Evolutionary conservation across 2,888 invertebrate genomes (phyloP).

Genomic region (Sepioteuthis lessoniana): DNA sequence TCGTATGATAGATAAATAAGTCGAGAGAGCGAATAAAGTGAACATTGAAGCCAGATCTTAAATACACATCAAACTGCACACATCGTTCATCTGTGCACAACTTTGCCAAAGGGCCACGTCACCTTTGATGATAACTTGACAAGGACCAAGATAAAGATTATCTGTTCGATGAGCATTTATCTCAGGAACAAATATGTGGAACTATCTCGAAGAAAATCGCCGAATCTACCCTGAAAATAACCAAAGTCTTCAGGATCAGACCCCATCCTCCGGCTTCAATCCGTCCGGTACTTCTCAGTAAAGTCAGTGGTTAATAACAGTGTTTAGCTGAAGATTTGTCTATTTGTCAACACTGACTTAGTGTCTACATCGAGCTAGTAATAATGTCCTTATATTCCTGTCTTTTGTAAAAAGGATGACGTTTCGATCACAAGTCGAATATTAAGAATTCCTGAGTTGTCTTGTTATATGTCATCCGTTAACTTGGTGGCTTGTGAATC

Average conservation of each 20-base stretch:
- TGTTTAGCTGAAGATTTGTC: not conserved
- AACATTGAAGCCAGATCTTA: not conserved
- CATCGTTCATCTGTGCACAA: not conserved
- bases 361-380: not conserved
- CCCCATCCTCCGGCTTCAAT: not conserved
- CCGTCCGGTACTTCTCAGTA: not conserved
- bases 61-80: not conserved
- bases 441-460: constrained; percentile 16
- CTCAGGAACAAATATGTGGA: not conserved
- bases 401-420: not conserved
- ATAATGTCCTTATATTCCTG: constrained; percentile 16
- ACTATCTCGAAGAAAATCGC: not conserved
- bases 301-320: not conserved
- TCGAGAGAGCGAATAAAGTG: not conserved
- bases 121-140: not conserved
- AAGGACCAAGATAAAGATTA: not conserved
- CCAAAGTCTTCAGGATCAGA: not conserved
- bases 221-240: not conserved
- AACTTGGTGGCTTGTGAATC: not conserved
- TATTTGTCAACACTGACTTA: not conserved
- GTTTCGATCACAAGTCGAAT: not conserved
- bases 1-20: not conserved
- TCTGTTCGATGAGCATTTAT: not conserved
- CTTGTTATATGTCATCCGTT: not conserved
- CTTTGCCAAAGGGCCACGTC: not conserved